Percentiles rank a stretch among this genome's conserved stretches.
Conservation (phyloP, 2,888 invertebrate genomes). For the Plutella xylostella region DNA sequence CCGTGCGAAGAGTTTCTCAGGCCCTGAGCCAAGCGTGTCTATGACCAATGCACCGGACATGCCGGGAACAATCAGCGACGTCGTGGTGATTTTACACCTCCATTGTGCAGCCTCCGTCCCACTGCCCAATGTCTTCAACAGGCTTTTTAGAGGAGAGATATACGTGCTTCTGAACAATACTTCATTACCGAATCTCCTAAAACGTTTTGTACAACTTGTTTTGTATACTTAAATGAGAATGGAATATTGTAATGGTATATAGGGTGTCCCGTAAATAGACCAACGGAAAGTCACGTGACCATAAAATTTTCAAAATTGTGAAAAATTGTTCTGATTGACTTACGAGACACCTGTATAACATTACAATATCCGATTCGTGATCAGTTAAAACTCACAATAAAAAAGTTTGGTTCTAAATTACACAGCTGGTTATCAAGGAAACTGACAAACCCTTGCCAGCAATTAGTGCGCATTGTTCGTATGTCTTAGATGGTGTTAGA, state of each 20-base stretch:
- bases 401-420: no score
- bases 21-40: conserved; percentile 15
- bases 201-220: no score
- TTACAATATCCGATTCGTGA: no score
- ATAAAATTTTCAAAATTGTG: no score
- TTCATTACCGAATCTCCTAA: no score
- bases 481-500: conserved; percentile 25
- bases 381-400: no score
- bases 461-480: conserved; percentile 42
- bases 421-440: neutral
- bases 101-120: conserved; percentile 17
- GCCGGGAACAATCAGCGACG: conserved; percentile 16
- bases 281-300: no score
- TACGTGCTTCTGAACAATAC: conserved; percentile 15
- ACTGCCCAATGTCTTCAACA: conserved; percentile 10
- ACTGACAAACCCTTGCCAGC: conserved; percentile 19
- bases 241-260: no score
- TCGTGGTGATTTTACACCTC: conserved; percentile 20
- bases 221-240: no score
- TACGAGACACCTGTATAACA: no score
- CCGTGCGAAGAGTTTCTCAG: neutral
- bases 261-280: no score
- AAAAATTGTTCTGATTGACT: no score
- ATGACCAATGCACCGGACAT: conserved; percentile 14
- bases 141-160: conserved; percentile 18